Percentiles rank a stretch among this genome's conserved stretches.
phyloP scores from a whole-genome alignment of 2,797 vertebrate genomes.

The Mallotus villosus region DNA sequence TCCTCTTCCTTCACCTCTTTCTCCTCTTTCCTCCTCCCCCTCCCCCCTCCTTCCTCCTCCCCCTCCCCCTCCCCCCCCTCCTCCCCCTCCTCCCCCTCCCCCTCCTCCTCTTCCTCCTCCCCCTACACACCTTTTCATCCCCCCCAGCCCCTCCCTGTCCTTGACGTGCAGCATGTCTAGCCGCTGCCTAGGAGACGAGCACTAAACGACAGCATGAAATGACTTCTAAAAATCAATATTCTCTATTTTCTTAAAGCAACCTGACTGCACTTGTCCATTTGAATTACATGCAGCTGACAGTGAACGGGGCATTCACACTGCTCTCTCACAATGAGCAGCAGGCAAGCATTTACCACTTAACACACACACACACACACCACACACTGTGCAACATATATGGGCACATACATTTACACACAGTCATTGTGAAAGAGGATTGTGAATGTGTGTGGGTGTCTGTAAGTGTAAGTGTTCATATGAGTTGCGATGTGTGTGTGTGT shows the following conservation, averaged over 20 bases:
- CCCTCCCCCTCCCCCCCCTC: too few relatives aligned
- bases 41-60: too few relatives aligned
- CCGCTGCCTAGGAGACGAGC: slow-evolving; percentile 49
- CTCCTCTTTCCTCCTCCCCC: too few relatives aligned
- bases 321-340: background rate
- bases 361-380: too few relatives aligned
- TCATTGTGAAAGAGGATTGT: background rate
- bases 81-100: too few relatives aligned
- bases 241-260: slow-evolving; percentile 67
- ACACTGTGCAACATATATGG: background rate
- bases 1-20: too few relatives aligned
- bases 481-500: too few relatives aligned
- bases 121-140: slow-evolving; percentile 39
- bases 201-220: slow-evolving; percentile 60
- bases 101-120: too few relatives aligned
- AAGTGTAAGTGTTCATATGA: background rate
- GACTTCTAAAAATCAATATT: slow-evolving; percentile 70
- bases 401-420: background rate
- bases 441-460: slow-evolving; percentile 4
- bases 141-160: slow-evolving; percentile 52
- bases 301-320: slow-evolving; percentile 1
- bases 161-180: slow-evolving; percentile 52
- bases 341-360: background rate
- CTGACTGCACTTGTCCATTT: slow-evolving; percentile 62
- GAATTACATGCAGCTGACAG: slow-evolving; percentile 51